Evolutionary conservation across 1,140 invertebrate species (phyloP).

Genomic region (Philopotamus ludificatus): DNA sequence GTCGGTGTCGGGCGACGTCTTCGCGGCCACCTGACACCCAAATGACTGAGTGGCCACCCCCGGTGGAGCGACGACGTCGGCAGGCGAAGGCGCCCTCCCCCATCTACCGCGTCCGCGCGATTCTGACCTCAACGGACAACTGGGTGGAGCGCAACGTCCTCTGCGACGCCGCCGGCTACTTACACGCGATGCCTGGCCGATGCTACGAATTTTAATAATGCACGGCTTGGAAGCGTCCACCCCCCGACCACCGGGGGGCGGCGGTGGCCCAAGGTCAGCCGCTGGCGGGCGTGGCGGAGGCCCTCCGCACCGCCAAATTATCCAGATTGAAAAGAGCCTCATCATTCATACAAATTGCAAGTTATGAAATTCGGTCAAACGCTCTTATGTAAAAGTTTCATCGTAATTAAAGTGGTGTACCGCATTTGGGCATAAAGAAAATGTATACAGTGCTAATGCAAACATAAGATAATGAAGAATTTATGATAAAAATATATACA

Average conservation of each 20-base stretch:
- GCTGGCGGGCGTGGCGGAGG: constrained; percentile 6
- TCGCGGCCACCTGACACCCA: constrained; percentile 19
- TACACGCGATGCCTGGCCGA: constrained; percentile 25
- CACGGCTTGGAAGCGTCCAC: constrained; percentile 29
- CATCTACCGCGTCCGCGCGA: constrained; percentile 20
- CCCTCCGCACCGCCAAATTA: neutral
- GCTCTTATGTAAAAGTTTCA: too few relatives aligned
- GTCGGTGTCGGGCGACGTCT: constrained; percentile 19
- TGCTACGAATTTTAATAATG: constrained; percentile 37
- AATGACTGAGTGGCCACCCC: constrained; percentile 22
- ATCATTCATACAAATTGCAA: neutral
- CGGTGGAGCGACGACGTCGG: constrained; percentile 1
- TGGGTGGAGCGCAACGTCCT: constrained; percentile 7
- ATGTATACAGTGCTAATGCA: too few relatives aligned
- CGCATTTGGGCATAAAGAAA: too few relatives aligned
- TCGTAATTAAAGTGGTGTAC: too few relatives aligned
- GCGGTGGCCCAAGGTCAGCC: constrained; percentile 32
- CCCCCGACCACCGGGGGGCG: constrained; percentile 3
- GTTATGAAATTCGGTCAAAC: too few relatives aligned
- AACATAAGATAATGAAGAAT: too few relatives aligned
- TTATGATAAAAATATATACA: too few relatives aligned
- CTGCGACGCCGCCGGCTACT: constrained; percentile 8
- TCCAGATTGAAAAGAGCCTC: neutral
- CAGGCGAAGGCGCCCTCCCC: neutral
- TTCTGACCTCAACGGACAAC: constrained; percentile 21